Base-by-base conservation (phyloP, 1,140 invertebrate species). In the Fopius arisanus region DNA sequence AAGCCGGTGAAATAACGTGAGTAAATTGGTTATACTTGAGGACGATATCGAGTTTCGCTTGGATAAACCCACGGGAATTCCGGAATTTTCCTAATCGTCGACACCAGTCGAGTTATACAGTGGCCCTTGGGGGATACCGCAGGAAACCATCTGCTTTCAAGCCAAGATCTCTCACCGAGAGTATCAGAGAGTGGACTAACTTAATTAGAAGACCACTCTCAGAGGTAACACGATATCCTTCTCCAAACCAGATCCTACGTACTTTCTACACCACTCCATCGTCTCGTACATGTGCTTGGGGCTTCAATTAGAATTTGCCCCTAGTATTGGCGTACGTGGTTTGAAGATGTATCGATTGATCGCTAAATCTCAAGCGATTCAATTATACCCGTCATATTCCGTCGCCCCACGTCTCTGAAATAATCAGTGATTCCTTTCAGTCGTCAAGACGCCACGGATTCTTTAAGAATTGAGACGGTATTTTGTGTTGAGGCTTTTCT, bases 401-500 rank as follows among this genome's bases (percentile, higher is more conserved):
- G 70, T 76, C 77, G 78, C 80, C 73, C 77, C 81, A 76, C 86
- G 83, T 87, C 85, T 81, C 84, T 84, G 78, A 88, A 87, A 87
- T 88, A 87, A 87, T 87, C 86, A 88, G 86, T 83, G 86, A 85
- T 87, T 86, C 85, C 86, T n/a, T n/a, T n/a, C n/a, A n/a, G n/a
- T n/a, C n/a, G n/a, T 86, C 85, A 86, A 84, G 78, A 74, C 73
- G 79, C 80, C 81, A 84, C 83, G 83, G 82, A 84, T 84, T 75
- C 78, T 78, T 77, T 82, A 81, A 78, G 51, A 67, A 74, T 66
- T 59, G 75, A 28, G 9, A 73, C 59, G 12, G 33, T 51, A 68
- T 66, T 31, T 66, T 43, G 12, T 71, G 40, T n/a, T 65, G 4
- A 65, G 14, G 12, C 5, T 29, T 65, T 65, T 65, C 29, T 65